Conservation (phyloP, 2,113 vertebrate genomes). For the Arvicanthis niloticus region DNA sequence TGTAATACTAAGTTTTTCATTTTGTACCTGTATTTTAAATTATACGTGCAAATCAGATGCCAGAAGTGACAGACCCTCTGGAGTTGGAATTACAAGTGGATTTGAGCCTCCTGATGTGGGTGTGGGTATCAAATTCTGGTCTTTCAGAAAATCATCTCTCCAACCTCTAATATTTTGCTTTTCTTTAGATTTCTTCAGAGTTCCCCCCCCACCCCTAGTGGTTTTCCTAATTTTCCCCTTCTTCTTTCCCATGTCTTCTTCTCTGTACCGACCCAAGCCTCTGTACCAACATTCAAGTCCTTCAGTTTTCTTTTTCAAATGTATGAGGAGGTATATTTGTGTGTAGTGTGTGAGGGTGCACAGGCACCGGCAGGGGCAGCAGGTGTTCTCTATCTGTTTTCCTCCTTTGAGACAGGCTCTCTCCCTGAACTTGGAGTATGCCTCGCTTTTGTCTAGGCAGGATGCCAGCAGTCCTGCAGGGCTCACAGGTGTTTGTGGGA, state of each 20-base stretch:
- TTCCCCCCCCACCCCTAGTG: neutral
- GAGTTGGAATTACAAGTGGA: neutral
- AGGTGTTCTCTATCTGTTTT: neutral
- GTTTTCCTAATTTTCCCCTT: too few relatives aligned
- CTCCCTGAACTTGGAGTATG: neutral
- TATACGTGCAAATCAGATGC: neutral
- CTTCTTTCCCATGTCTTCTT: neutral
- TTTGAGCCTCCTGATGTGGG: neutral
- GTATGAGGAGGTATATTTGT: neutral
- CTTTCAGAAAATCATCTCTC: neutral
- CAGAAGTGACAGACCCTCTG: neutral
- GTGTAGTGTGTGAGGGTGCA: neutral
- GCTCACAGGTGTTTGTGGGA: neutral
- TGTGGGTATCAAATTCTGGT: neutral
- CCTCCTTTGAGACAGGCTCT: neutral
- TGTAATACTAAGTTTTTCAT: neutral
- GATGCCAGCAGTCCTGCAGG: neutral
- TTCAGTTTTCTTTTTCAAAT: neutral
- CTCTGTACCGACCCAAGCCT: neutral
- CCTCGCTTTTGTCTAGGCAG: neutral
- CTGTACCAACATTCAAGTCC: neutral
- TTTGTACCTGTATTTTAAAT: neutral
- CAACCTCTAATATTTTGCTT: neutral
- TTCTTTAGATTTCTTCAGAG: neutral
- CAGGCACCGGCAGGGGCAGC: neutral